These are phyloP conservation scores for Falco peregrinus DNA, from an alignment of 2,797 vertebrate genomes.

Conservation along the genomic window DNA sequence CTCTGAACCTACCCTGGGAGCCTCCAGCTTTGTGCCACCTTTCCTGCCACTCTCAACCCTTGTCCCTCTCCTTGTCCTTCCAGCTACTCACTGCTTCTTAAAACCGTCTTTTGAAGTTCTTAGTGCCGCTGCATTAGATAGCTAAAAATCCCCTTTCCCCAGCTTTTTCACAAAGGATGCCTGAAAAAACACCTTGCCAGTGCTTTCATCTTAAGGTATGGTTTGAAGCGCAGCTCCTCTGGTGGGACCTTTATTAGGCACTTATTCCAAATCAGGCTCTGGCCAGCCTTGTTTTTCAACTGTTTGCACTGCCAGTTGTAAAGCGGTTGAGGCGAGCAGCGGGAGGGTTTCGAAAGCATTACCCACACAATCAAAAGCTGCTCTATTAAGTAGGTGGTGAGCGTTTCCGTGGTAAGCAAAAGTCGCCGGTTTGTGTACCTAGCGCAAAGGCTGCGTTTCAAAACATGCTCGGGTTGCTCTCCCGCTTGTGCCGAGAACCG, in stretches of 20 bases:
- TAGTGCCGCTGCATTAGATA: fast-evolving
- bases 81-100: background rate
- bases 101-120: background rate
- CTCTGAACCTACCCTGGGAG: background rate
- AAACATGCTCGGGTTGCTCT: constrained; percentile 24
- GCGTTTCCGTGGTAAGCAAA: background rate
- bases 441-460: constrained; percentile 3
- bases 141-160: background rate
- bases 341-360: background rate
- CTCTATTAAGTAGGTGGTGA: background rate
- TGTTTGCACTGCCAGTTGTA: background rate
- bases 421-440: constrained; percentile 13
- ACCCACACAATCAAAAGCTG: constrained; percentile 47
- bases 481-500: background rate
- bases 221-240: fast-evolving
- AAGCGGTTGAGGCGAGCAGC: background rate
- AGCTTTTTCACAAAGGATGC: background rate
- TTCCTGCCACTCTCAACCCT: background rate
- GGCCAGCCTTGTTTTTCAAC: background rate
- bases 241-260: background rate
- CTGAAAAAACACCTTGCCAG: fast-evolving
- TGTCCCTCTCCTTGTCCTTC: background rate
- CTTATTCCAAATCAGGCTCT: background rate
- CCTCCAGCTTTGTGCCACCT: background rate
- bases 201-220: fast-evolving